Evolutionary conservation across 2,888 invertebrate genomes (phyloP), one percentile per base, ranked within the genome.

Genomic region (Andrena minutula): DNA sequence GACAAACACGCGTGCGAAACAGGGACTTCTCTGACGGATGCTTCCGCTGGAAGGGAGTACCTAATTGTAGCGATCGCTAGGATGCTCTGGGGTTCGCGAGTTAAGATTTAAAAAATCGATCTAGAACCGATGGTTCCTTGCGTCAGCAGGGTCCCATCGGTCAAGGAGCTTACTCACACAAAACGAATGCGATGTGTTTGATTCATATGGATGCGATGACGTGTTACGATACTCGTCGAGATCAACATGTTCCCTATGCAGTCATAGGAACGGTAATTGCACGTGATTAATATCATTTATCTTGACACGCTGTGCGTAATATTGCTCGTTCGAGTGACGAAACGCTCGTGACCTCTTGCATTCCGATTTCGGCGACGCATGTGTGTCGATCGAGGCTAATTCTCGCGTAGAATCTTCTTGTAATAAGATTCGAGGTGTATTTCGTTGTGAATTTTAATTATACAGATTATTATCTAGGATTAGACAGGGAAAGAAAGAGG

Each of bases 221-320:
- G 75, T 74, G 75, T 60, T 23, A 82, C 49, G 47, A 72, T 75
- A 74, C 35, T 74, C 56, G 23, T 26, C 16, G 65, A 47, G 30
- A 75, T 86, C 64, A 75, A 75, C 49, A 53, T 72, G 75, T 66
- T 81, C 72, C 68, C 30, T 49, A 20, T n/a, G 58, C 7, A 16
- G 12, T 49, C 28, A n/a, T 51, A 47, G 70, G 70, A 70, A 41
- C 61, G 32, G 4, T 32, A 64, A 41, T 64, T 70, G 28, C 26
- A 28, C 20, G 16, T n/a, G 51, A 66, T 49, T 56, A 41, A 58
- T 41, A n/a, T 2, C 0, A n/a, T 56, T 82, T 30, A 35, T 58
- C 16, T 35, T 16, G 58, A 1, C 49, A 69, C 30, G 56, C 10
- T 8, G 41, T 23, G 4, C 35, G 53, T 8, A 58, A 35, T 16